Evolutionary conservation across 2,797 vertebrate species (phyloP).

Genomic region (Serranus cabrilla): DNA sequence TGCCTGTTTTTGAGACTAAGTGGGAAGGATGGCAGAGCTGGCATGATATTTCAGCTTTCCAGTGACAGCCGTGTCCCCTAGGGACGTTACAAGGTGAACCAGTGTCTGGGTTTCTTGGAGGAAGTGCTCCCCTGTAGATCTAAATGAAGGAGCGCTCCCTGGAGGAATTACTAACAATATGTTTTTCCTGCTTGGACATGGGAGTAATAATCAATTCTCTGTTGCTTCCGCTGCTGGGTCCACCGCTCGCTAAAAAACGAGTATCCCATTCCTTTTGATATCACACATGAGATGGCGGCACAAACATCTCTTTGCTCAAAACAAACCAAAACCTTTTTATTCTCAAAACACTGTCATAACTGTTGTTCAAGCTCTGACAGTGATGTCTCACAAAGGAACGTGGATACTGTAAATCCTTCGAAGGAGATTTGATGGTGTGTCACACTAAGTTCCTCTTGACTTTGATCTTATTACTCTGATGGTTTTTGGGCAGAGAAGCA

Average conservation of each 20-base stretch:
- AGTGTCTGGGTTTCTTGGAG: constrained; percentile 38
- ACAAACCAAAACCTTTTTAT: constrained; percentile 8
- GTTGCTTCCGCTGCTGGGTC: constrained; percentile 26
- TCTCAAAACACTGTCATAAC: constrained; percentile 12
- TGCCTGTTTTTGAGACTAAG: constrained; percentile 77
- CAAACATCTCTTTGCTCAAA: constrained; percentile 29
- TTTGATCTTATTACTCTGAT: constrained; percentile 71
- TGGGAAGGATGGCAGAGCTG: constrained; percentile 73
- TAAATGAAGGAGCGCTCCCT: constrained; percentile 61
- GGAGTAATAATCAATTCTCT: constrained; percentile 58
- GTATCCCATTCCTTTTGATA: constrained; percentile 20
- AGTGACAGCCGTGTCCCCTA: constrained; percentile 64
- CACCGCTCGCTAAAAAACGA: constrained; percentile 1
- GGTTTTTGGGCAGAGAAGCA: constrained; percentile 56
- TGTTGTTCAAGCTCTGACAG: constrained; percentile 28
- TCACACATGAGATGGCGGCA: constrained; percentile 12
- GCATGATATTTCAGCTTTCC: constrained; percentile 75
- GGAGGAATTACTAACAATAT: constrained; percentile 62
- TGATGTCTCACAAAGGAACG: constrained; percentile 29
- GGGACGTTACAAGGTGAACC: constrained; percentile 72
- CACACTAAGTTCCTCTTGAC: constrained; percentile 48
- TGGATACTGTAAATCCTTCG: constrained; percentile 38
- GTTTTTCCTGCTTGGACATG: constrained; percentile 64
- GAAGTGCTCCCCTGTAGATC: constrained; percentile 40
- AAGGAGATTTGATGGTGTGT: constrained; percentile 61